These are phyloP conservation scores for Leucosticte australis DNA, from an alignment of 2,113 vertebrate species.

Conservation along the genomic window DNA sequence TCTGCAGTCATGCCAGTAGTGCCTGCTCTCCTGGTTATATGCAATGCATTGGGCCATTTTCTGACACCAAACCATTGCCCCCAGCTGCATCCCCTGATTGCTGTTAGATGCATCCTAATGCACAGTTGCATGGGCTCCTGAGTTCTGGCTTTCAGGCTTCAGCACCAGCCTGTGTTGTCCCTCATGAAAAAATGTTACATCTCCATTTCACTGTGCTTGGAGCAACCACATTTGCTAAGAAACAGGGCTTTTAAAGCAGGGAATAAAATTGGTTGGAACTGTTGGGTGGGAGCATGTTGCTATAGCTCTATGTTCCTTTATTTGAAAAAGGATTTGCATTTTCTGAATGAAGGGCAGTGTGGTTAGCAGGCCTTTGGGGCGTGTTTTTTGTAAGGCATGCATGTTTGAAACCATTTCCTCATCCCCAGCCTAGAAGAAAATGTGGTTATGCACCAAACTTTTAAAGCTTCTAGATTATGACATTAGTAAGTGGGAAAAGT, in stretches of 20 bases:
- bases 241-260: constrained; percentile 1
- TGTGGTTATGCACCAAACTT: neutral
- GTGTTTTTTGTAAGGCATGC: neutral
- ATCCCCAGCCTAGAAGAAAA: neutral
- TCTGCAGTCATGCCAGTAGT: constrained; percentile 4
- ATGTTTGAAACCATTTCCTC: constrained; percentile 30
- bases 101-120: constrained; percentile 62
- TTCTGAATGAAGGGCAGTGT: neutral
- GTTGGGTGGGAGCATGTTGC: constrained; percentile 58
- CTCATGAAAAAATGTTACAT: constrained; percentile 13
- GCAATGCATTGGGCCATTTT: constrained; percentile 30
- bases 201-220: constrained; percentile 65
- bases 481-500: constrained; percentile 27
- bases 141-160: constrained; percentile 64
- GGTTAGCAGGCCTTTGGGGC: constrained; percentile 39
- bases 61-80: constrained; percentile 18
- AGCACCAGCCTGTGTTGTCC: constrained; percentile 40
- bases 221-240: constrained; percentile 49
- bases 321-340: constrained; percentile 28
- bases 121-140: constrained; percentile 69
- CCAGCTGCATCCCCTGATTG: constrained; percentile 56
- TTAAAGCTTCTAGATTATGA: neutral
- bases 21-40: constrained; percentile 50
- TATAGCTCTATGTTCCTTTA: constrained; percentile 8
- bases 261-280: neutral